These are phyloP conservation scores for Pygocentrus nattereri DNA, from an alignment of 2,797 vertebrate species.

Conservation along the genomic window DNA sequence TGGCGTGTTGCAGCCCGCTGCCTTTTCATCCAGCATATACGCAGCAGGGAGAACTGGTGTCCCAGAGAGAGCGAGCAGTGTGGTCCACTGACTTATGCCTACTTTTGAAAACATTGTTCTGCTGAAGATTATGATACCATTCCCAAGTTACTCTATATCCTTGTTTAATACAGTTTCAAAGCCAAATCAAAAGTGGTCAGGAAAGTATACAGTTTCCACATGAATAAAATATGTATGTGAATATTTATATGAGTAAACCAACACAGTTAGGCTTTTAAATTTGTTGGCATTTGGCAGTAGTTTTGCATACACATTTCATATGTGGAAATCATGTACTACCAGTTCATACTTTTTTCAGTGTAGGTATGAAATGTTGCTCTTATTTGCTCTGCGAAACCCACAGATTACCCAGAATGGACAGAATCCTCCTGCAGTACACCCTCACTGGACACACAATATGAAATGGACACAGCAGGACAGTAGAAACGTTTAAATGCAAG, in stretches of 20 bases:
- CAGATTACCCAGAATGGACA: background rate
- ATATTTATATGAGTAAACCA: background rate
- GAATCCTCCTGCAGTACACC: background rate
- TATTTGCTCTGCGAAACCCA: too few relatives aligned
- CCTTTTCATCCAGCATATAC: slow-evolving; percentile 46
- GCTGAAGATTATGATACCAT: slow-evolving; percentile 30
- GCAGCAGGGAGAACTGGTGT: slow-evolving; percentile 41
- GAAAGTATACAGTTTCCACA: background rate
- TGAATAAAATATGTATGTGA: background rate
- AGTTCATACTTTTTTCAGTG: too few relatives aligned
- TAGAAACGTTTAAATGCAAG: slow-evolving; percentile 18
- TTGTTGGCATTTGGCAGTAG: background rate
- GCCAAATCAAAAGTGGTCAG: background rate
- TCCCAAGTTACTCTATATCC: slow-evolving; percentile 1
- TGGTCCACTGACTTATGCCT: slow-evolving; percentile 49
- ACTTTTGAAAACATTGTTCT: slow-evolving; percentile 34
- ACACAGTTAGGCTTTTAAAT: background rate
- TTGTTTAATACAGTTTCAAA: slow-evolving; percentile 22
- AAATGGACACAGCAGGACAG: slow-evolving; percentile 16
- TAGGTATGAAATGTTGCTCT: too few relatives aligned
- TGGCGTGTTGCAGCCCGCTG: slow-evolving; percentile 48
- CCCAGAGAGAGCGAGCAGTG: slow-evolving; percentile 46
- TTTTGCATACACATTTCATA: background rate
- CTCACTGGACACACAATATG: background rate
- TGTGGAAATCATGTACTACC: too few relatives aligned